Conservation (phyloP, 2,113 vertebrate genomes). For the Gasterosteus nipponicus region DNA sequence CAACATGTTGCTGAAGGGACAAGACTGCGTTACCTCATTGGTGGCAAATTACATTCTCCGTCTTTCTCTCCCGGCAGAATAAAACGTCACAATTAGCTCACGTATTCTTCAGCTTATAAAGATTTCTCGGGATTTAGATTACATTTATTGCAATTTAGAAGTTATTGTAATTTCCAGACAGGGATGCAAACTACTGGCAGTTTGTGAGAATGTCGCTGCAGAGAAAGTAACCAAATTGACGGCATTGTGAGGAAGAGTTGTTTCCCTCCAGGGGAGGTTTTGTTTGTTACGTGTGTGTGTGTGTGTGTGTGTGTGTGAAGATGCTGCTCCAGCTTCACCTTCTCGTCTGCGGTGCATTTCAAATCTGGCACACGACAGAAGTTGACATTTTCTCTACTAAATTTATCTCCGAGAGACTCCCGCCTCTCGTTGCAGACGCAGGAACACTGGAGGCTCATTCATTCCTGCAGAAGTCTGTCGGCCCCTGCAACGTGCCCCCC, state of each 20-base stretch:
- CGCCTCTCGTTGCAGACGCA: conserved; percentile 42
- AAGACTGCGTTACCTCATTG: conserved; percentile 3
- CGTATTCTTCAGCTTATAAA: conserved; percentile 5
- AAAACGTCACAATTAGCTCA: background rate
- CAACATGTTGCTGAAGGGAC: conserved; percentile 36
- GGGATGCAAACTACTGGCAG: background rate
- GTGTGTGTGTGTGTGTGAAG: background rate
- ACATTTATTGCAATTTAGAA: background rate
- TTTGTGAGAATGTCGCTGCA: background rate
- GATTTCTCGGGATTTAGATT: background rate
- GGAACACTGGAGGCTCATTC: conserved; percentile 53
- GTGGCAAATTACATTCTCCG: background rate
- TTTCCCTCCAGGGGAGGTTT: background rate
- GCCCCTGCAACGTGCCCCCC: conserved; percentile 48
- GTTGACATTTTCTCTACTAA: conserved; percentile 77
- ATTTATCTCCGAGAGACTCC: conserved; percentile 61
- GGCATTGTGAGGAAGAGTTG: background rate
- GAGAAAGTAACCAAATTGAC: background rate
- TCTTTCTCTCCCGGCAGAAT: background rate
- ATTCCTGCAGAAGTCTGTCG: conserved; percentile 62
- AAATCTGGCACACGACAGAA: conserved; percentile 59
- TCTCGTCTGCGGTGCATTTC: conserved; percentile 52
- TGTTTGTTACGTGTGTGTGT: background rate
- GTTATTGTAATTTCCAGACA: background rate
- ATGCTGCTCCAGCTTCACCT: conserved; percentile 50